Conservation (phyloP, 2,113 vertebrate genomes). For the Leuciscus idus region DNA sequence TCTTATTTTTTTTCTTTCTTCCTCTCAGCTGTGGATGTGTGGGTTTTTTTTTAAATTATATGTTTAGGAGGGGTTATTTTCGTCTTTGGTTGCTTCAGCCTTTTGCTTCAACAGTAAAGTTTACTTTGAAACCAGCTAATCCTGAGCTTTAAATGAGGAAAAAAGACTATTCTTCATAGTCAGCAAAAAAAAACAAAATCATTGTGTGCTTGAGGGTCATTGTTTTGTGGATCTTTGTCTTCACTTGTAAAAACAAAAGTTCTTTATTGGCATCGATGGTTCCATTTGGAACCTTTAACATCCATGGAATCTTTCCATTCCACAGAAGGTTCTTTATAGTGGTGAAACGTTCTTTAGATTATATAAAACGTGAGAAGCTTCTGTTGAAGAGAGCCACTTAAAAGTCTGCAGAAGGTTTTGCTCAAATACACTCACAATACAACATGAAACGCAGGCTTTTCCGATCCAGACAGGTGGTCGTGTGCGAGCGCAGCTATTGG, state of each 20-base stretch:
- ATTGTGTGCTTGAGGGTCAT: neutral
- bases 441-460: neutral
- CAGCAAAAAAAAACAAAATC: neutral
- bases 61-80: constrained; percentile 10
- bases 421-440: neutral
- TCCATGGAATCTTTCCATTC: too few species aligned
- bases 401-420: neutral
- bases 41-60: neutral
- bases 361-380: neutral
- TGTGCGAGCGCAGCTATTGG: neutral
- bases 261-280: too few species aligned
- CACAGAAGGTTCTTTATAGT: too few species aligned
- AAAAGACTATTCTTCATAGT: neutral
- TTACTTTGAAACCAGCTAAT: neutral
- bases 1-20: neutral
- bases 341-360: too few species aligned
- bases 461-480: neutral
- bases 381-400: neutral
- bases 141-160: neutral
- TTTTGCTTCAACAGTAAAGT: neutral
- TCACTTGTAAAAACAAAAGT: too few species aligned
- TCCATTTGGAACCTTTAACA: too few species aligned
- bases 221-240: neutral
- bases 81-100: neutral
- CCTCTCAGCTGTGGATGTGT: neutral